Evolutionary conservation across 2,113 vertebrate genomes (phyloP).

Genomic region (Mionectes macconnelli): DNA sequence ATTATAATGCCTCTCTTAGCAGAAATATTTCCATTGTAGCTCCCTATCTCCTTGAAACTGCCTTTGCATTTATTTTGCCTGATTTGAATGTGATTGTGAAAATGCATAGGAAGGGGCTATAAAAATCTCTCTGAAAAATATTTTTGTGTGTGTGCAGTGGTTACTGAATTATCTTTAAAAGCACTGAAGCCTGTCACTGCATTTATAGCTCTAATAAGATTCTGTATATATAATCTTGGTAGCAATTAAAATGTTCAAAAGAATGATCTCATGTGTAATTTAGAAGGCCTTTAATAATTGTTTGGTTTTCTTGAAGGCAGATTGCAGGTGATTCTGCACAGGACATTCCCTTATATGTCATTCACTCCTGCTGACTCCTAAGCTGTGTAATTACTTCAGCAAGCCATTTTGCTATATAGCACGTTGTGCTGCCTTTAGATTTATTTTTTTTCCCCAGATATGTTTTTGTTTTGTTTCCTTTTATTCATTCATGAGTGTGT

Average conservation of each 20-base stretch:
- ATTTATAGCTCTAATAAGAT: neutral
- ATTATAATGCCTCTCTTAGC: neutral
- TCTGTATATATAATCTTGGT: neutral
- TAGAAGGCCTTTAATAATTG: neutral
- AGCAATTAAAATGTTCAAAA: conserved; percentile 2
- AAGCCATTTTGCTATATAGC: neutral
- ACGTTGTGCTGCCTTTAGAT: neutral
- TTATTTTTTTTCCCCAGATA: neutral
- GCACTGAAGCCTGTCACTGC: neutral
- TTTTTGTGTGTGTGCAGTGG: neutral
- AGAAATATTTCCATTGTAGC: neutral
- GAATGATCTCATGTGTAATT: neutral
- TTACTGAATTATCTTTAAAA: neutral
- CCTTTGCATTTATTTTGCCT: conserved; percentile 5
- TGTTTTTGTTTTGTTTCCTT: neutral
- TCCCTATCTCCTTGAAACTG: neutral
- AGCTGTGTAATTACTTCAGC: neutral
- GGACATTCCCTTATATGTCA: neutral
- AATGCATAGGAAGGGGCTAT: neutral
- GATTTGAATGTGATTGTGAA: neutral
- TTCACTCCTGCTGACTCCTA: neutral
- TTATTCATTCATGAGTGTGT: neutral
- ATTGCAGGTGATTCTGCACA: neutral
- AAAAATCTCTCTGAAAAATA: neutral
- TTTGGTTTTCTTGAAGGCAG: neutral